Evolutionary conservation across 1,140 invertebrate species (phyloP), one percentile per base, ranked within the genome.

Genomic region (Eriosoma lanigerum): DNA sequence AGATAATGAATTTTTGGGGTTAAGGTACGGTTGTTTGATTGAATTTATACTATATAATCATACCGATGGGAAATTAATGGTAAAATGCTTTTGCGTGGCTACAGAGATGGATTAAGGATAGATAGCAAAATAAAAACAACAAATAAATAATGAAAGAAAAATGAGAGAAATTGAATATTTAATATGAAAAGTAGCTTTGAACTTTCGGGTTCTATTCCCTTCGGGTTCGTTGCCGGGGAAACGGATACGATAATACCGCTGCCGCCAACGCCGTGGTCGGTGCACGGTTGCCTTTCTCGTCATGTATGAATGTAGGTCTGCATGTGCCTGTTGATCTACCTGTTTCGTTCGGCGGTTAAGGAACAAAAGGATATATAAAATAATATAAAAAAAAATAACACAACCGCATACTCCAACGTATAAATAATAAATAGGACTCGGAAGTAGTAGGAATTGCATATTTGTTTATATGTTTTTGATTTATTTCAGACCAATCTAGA

Each of bases 131-230:
- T 48, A 32, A 62, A 62, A 32, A 62, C 15, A 32, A 32, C 17
- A 68, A 46, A 68, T 46, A 66, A 64, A 64, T 15, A 48, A 46
- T 50, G 4, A 62, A 72, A 50, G 26, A 52, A 52, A 72, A 52
- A 46, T 1, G 24, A 72, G 46, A 52, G 9, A 52, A 72, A 72
- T 52, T 72, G 46, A 72, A 72, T 72, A 72, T 72, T 72, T 72
- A 50, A 72, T 72, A 32, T 52, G 68, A 52, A 72, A 52, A 72
- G 46, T 50, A 46, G 48, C 48, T 52, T 72, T 72, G 68, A 72
- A 72, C 68, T 72, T 72, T 72, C 17, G 26, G 48, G 46, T 24
- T 72, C 50, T 72, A 21, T 72, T 72, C 68, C 46, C 68, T 50
- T 52, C 17, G 46, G 46, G 50, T 29, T 19, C 24, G 68, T 72